Evolutionary conservation across 1,140 invertebrate species (phyloP).

Genomic region (Leptinotarsa defecta): DNA sequence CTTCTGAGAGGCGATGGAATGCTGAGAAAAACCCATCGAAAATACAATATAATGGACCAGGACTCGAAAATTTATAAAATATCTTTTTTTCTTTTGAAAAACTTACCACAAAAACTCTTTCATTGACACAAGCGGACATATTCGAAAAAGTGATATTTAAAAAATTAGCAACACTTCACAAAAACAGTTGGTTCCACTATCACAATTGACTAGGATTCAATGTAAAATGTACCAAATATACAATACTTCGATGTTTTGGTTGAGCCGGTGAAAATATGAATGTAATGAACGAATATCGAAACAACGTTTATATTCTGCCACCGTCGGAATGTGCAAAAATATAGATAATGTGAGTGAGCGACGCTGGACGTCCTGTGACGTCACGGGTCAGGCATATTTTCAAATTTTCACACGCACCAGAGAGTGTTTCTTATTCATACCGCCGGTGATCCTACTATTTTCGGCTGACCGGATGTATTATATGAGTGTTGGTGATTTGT

Average conservation of each 20-base stretch:
- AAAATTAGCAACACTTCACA: constrained; percentile 14
- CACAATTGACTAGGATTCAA: background rate
- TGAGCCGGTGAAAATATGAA: constrained; percentile 17
- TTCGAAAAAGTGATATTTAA: constrained; percentile 20
- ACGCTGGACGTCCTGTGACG: constrained; percentile 36
- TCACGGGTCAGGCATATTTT: constrained; percentile 20
- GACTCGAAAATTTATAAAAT: no score
- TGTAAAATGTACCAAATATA: background rate
- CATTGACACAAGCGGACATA: constrained; percentile 37
- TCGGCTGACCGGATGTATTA: background rate
- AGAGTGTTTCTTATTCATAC: background rate
- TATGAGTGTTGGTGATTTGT: background rate
- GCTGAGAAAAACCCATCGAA: no score
- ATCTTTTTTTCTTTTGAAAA: background rate
- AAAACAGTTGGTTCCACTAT: background rate
- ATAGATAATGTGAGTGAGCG: constrained; percentile 34
- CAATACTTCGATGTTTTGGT: constrained; percentile 19
- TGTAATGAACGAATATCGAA: constrained; percentile 21
- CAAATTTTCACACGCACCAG: constrained; percentile 20
- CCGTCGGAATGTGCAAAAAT: constrained; percentile 39
- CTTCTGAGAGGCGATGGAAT: no score
- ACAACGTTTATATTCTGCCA: constrained; percentile 35
- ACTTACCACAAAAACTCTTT: constrained; percentile 30
- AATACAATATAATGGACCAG: no score
- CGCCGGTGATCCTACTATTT: background rate